These are phyloP conservation scores for Chloropsis hardwickii DNA, from an alignment of 2,113 vertebrate genomes.

Conservation along the genomic window DNA sequence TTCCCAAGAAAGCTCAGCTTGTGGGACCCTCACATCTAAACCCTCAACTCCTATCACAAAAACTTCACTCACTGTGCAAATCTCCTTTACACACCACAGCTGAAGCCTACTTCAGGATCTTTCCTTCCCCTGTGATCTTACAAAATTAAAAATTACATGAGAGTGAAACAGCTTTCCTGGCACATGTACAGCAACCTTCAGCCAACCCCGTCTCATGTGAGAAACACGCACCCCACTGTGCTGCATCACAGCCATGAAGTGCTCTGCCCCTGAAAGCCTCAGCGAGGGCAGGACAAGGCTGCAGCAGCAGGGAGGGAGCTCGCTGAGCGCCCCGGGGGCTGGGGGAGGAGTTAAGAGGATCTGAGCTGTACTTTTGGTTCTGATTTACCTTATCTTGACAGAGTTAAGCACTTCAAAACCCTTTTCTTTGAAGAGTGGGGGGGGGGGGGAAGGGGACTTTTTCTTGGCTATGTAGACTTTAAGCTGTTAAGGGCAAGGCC, in stretches of 20 bases:
- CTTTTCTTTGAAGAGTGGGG: neutral
- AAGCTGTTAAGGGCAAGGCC: neutral
- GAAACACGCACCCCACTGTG: neutral
- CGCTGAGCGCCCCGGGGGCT: fast-evolving
- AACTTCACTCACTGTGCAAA: neutral
- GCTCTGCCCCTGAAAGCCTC: neutral
- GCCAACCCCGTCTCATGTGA: neutral
- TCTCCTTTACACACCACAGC: neutral
- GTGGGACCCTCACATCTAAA: neutral
- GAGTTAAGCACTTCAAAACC: neutral
- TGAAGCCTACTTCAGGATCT: neutral
- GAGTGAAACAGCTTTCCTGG: conserved; percentile 16
- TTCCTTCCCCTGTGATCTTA: neutral
- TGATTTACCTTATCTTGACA: neutral
- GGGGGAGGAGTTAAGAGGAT: neutral
- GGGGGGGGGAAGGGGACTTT: neutral
- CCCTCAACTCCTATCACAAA: neutral
- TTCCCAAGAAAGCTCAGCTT: neutral
- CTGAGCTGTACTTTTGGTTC: neutral
- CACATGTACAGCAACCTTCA: neutral
- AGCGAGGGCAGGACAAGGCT: neutral
- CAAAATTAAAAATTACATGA: neutral
- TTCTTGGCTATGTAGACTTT: neutral
- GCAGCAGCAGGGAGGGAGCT: neutral
- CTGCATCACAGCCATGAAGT: neutral